Conservation (phyloP, 1,140 invertebrate species). For the Scylla paramamosain region DNA sequence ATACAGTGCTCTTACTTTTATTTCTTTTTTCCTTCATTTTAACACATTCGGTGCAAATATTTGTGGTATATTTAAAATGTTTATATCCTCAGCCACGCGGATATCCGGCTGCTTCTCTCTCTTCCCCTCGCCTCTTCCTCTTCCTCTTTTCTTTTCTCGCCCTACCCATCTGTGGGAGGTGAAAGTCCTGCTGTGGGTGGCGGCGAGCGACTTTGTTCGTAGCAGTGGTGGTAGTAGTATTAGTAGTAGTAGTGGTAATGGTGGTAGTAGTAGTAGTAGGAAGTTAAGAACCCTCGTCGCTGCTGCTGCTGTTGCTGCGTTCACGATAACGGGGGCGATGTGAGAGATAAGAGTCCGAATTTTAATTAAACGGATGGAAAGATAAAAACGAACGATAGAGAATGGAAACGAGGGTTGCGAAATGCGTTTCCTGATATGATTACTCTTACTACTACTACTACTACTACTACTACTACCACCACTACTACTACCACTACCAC, state of each 20-base stretch:
- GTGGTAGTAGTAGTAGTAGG: neutral
- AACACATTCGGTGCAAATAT: neutral
- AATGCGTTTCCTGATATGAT: neutral
- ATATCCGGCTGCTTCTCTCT: neutral
- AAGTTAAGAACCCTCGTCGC: neutral
- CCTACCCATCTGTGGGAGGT: neutral
- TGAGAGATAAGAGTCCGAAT: neutral
- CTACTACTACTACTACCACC: too few relatives aligned
- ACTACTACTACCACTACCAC: too few relatives aligned
- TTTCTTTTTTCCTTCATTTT: neutral
- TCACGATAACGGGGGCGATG: neutral
- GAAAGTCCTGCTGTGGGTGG: neutral
- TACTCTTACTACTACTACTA: too few relatives aligned
- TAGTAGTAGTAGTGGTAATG: neutral
- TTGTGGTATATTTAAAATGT: constrained; percentile 15
- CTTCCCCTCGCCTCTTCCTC: neutral
- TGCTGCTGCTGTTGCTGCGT: neutral
- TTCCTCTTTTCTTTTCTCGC: neutral
- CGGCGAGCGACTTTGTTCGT: neutral
- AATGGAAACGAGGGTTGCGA: too few relatives aligned
- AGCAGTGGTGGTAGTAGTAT: neutral
- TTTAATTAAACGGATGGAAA: too few relatives aligned
- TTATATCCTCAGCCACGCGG: neutral
- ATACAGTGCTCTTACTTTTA: neutral
- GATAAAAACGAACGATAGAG: too few relatives aligned